Conservation (phyloP, 2,888 invertebrate genomes). For the Cremastinae sp. region DNA sequence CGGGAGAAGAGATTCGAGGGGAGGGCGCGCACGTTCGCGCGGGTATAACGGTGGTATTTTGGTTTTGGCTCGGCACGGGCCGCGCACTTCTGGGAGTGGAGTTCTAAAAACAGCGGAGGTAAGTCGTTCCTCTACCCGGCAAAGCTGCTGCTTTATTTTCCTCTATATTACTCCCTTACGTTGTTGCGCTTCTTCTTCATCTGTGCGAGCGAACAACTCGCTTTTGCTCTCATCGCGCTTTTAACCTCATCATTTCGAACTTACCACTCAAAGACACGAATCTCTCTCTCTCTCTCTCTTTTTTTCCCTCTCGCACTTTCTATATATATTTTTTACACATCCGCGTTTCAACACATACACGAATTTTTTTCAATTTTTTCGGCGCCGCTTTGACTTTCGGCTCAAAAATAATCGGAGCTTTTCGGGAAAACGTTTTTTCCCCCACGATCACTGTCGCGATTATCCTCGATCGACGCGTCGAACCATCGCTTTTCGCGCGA, state of each 20-base stretch:
- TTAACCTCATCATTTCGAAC: slow-evolving; percentile 45
- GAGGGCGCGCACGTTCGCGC: slow-evolving; percentile 60
- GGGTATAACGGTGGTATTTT: slow-evolving; percentile 79
- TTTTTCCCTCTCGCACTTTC: slow-evolving; percentile 8
- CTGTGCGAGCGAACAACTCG: slow-evolving; percentile 53
- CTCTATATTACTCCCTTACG: slow-evolving; percentile 8
- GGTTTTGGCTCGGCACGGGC: slow-evolving; percentile 80
- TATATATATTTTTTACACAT: slow-evolving; percentile 4
- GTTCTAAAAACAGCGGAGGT: slow-evolving; percentile 81
- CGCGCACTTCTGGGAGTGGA: slow-evolving; percentile 80
- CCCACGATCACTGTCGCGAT: slow-evolving; percentile 19
- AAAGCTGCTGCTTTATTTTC: slow-evolving; percentile 65
- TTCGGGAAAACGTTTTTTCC: not conserved
- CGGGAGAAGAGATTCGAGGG: slow-evolving; percentile 57
- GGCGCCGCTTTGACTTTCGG: slow-evolving; percentile 24
- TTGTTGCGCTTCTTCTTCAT: slow-evolving; percentile 37
- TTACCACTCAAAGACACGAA: slow-evolving; percentile 38
- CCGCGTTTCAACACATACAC: not conserved
- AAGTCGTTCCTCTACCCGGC: slow-evolving; percentile 72
- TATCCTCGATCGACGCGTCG: too few relatives aligned
- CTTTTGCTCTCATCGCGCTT: slow-evolving; percentile 40
- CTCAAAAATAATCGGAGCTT: not conserved
- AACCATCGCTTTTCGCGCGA: too few relatives aligned
- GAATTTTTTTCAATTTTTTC: slow-evolving; percentile 21
- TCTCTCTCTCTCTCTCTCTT: slow-evolving; percentile 51